Conservation (phyloP, 2,797 vertebrate species). For the Pseudochirops cupreus region DNA sequence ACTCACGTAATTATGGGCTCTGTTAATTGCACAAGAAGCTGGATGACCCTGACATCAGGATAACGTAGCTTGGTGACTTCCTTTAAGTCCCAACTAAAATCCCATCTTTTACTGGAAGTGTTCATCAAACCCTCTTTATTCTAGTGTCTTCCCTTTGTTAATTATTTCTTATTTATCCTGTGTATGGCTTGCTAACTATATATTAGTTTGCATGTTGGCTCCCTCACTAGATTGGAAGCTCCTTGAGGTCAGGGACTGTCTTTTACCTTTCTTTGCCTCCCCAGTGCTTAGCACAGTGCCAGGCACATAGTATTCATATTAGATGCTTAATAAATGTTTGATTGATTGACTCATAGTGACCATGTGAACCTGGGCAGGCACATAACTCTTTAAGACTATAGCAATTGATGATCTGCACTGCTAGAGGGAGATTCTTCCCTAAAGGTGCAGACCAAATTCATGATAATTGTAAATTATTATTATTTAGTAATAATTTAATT, state of each 20-base stretch:
- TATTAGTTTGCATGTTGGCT: not conserved
- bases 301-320: not conserved
- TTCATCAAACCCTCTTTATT: not conserved
- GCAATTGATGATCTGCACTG: not conserved
- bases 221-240: not conserved
- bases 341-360: not conserved
- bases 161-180: not conserved
- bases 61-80: not conserved
- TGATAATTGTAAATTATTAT: not conserved
- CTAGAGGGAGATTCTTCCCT: not conserved
- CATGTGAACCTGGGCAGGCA: not conserved
- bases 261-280: not conserved
- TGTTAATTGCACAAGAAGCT: not conserved
- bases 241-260: not conserved
- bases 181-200: not conserved
- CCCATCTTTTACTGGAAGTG: not conserved
- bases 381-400: not conserved
- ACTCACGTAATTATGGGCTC: not conserved
- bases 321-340: not conserved
- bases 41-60: not conserved
- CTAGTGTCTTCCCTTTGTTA: not conserved
- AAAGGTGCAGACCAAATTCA: not conserved
- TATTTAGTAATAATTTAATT: not conserved
- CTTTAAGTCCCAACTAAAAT: not conserved
- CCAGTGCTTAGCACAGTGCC: not conserved